These are phyloP conservation scores for Diorhabda sublineata DNA, from an alignment of 1,140 invertebrate species.

Conservation along the genomic window DNA sequence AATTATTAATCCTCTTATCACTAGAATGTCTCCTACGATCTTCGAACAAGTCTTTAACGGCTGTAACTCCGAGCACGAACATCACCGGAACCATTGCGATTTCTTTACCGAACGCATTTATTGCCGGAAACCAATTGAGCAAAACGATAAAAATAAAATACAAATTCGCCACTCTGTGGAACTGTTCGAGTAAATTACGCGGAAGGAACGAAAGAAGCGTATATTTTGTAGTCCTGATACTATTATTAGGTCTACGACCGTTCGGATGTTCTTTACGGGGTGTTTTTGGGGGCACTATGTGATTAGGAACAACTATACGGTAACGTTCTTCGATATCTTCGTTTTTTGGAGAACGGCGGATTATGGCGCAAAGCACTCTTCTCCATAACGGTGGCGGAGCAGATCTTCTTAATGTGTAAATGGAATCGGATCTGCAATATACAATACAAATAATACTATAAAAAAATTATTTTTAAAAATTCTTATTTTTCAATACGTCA, in stretches of 20 bases:
- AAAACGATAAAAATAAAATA: constrained; percentile 97
- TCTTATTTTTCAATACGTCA: too few species aligned
- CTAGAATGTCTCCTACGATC: constrained; percentile 84
- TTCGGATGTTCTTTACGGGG: constrained; percentile 80
- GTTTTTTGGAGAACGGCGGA: constrained; percentile 48
- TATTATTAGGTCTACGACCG: constrained; percentile 71
- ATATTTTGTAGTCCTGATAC: constrained; percentile 94
- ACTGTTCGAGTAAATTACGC: constrained; percentile 96
- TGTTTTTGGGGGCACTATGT: constrained; percentile 72
- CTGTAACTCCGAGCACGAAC: constrained; percentile 94
- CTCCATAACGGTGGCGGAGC: constrained; percentile 66
- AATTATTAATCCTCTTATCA: constrained; percentile 92
- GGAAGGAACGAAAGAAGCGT: constrained; percentile 91
- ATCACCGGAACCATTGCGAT: constrained; percentile 91
- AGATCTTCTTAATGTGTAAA: constrained; percentile 77
- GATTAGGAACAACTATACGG: constrained; percentile 75
- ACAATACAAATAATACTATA: neutral
- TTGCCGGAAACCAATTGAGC: constrained; percentile 89
- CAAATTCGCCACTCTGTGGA: constrained; percentile 94
- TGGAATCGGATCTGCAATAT: constrained; percentile 69
- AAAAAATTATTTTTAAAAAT: too few species aligned
- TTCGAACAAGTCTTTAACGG: constrained; percentile 95
- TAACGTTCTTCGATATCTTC: constrained; percentile 64
- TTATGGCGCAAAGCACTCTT: constrained; percentile 57
- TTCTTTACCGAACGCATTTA: constrained; percentile 95